Evolutionary conservation across 2,888 invertebrate genomes (phyloP).

Genomic region (Arge pagana): DNA sequence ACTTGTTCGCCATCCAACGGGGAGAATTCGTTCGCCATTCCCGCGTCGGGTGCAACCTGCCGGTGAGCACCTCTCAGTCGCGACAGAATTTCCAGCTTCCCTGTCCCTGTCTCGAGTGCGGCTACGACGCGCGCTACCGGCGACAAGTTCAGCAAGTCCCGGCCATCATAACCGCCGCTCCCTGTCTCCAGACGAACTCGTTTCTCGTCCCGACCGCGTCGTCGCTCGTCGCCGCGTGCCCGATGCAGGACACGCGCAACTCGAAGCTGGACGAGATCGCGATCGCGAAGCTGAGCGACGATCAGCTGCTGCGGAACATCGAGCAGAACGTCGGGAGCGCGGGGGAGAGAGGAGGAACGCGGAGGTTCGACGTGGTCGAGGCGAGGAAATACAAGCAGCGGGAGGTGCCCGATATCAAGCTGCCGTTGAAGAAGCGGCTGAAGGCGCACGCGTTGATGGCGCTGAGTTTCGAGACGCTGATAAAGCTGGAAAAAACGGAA

Average conservation of each 20-base stretch:
- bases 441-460: conserved; percentile 45
- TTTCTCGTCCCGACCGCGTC: conserved; percentile 44
- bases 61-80: conserved; percentile 33
- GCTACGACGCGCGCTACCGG: conserved; percentile 44
- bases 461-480: conserved; percentile 31
- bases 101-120: conserved; percentile 43
- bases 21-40: too few relatives aligned
- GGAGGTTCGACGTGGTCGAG: conserved; percentile 31
- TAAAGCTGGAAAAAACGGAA: conserved; percentile 35
- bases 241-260: conserved; percentile 39
- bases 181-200: conserved; percentile 42
- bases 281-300: conserved; percentile 38
- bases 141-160: conserved; percentile 44
- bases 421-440: conserved; percentile 51
- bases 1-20: too few relatives aligned
- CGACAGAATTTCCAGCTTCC: conserved; percentile 31
- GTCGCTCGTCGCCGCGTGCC: conserved; percentile 29
- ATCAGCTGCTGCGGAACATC: conserved; percentile 41
- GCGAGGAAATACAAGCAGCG: conserved; percentile 35
- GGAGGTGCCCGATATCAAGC: conserved; percentile 41
- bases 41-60: conserved; percentile 42
- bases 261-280: conserved; percentile 34
- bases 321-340: conserved; percentile 34
- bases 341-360: conserved; percentile 34
- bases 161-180: conserved; percentile 35